Evolutionary conservation across 2,797 vertebrate species (phyloP).

Genomic region (Podarcis siculus): DNA sequence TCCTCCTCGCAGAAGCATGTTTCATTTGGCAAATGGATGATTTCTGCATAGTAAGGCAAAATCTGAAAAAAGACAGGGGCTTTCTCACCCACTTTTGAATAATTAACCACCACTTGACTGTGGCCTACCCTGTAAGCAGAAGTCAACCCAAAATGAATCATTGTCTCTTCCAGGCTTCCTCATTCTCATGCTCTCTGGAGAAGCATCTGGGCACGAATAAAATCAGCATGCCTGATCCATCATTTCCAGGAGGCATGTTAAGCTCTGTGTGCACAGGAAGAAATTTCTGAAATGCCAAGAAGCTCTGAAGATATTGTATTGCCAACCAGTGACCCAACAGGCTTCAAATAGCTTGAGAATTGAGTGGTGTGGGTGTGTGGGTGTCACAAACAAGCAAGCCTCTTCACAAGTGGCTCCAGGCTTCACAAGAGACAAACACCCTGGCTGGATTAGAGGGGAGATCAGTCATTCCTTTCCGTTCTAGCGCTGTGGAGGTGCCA

Average conservation of each 20-base stretch:
- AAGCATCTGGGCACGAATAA: neutral
- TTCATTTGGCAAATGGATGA: neutral
- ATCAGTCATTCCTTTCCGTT: neutral
- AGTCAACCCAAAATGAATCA: neutral
- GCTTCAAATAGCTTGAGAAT: slow-evolving; percentile 47
- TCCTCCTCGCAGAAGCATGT: neutral
- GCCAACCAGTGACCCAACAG: slow-evolving; percentile 30
- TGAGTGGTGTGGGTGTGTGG: neutral
- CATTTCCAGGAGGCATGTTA: slow-evolving; percentile 27
- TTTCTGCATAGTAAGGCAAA: neutral
- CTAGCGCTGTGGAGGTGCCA: neutral
- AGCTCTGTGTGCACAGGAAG: slow-evolving; percentile 11
- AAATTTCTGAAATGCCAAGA: slow-evolving; percentile 42
- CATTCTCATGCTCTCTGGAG: no score
- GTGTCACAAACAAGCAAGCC: no score
- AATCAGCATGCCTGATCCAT: slow-evolving; percentile 17
- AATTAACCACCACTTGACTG: neutral
- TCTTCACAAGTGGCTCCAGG: neutral
- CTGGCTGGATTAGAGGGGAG: neutral
- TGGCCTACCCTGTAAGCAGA: neutral
- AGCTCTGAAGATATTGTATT: slow-evolving; percentile 18
- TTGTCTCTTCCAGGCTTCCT: neutral
- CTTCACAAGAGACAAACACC: neutral
- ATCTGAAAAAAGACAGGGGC: neutral
- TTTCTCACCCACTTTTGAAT: neutral